These are phyloP conservation scores for Camponotus fellah DNA, from an alignment of 2,888 invertebrate genomes.

Conservation along the genomic window DNA sequence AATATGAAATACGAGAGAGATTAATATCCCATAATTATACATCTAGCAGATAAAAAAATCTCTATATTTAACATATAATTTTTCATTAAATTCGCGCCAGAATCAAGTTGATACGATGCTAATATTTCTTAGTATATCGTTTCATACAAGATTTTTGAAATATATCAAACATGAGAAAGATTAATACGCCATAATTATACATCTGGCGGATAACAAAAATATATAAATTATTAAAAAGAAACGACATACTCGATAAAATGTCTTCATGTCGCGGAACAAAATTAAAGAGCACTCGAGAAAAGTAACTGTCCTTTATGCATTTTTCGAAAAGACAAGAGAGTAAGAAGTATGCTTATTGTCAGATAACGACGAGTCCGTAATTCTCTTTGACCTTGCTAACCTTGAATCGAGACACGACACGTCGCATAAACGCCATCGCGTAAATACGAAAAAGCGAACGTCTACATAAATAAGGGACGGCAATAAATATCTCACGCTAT, in stretches of 20 bases:
- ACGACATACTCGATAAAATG: neutral
- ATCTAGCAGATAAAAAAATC: neutral
- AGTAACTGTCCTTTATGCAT: constrained; percentile 35
- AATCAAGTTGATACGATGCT: neutral
- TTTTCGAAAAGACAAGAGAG: constrained; percentile 10
- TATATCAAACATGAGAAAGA: neutral
- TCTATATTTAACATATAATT: neutral
- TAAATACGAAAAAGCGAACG: constrained; percentile 54
- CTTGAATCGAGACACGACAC: constrained; percentile 66
- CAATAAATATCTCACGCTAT: constrained; percentile 23
- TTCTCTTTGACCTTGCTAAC: constrained; percentile 72
- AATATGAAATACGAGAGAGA: neutral
- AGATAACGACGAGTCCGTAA: constrained; percentile 56
- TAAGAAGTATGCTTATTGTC: constrained; percentile 49
- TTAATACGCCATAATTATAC: neutral
- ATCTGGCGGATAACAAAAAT: neutral
- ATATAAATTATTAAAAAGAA: neutral
- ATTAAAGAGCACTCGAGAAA: constrained; percentile 13
- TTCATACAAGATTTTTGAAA: neutral
- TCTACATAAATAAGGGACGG: constrained; percentile 35
- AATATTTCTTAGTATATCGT: neutral
- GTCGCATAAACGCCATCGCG: constrained; percentile 56
- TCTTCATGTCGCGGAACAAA: neutral
- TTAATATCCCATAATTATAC: neutral
- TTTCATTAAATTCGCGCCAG: neutral